These are phyloP conservation scores for Hippolais icterina DNA, from an alignment of 2,113 vertebrate species.

Conservation along the genomic window DNA sequence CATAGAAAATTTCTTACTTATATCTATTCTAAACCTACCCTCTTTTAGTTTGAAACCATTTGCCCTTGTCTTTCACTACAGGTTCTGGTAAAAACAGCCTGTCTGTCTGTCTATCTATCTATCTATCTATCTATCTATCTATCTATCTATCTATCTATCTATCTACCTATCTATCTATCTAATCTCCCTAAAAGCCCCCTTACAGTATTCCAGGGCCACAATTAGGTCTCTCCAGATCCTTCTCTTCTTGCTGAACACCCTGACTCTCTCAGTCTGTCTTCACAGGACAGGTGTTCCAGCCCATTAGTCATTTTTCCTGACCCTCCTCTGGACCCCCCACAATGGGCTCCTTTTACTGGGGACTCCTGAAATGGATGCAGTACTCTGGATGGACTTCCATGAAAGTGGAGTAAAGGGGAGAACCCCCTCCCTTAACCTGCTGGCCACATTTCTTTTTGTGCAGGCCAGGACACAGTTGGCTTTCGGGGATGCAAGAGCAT, in stretches of 20 bases:
- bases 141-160: neutral
- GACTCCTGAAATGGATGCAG: neutral
- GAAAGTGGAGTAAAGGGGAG: neutral
- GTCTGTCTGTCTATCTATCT: neutral
- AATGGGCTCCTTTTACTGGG: neutral
- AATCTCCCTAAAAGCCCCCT: neutral
- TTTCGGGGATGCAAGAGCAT: neutral
- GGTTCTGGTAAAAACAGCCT: neutral
- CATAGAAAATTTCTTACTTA: accelerated
- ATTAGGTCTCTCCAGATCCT: neutral
- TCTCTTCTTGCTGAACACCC: neutral
- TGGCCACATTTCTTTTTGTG: neutral
- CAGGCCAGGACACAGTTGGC: accelerated
- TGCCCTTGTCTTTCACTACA: neutral
- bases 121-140: neutral
- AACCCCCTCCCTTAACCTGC: neutral
- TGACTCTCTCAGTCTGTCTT: neutral
- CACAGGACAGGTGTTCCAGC: neutral
- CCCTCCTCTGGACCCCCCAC: neutral
- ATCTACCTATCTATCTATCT: too few species aligned
- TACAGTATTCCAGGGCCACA: neutral
- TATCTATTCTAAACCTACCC: neutral
- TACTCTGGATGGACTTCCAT: neutral
- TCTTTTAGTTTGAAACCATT: neutral
- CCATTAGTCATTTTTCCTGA: neutral